Percentiles rank a stretch among this genome's conserved stretches.
Evolutionary conservation across 2,888 invertebrate species (phyloP).

Genomic region (Ophioninae sp.): DNA sequence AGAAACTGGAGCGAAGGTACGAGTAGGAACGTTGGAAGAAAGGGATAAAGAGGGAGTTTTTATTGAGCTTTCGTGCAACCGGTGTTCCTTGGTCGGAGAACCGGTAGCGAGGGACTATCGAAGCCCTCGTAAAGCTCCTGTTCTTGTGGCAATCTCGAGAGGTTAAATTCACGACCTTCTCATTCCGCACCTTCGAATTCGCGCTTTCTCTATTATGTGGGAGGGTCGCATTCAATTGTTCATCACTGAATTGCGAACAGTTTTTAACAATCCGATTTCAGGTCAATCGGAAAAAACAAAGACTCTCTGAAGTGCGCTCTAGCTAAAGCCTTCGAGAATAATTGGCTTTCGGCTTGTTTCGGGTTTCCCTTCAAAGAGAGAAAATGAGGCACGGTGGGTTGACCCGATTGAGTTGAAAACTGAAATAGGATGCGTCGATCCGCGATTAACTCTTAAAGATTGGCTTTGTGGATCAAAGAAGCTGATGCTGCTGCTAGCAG

Average conservation of each 20-base stretch:
- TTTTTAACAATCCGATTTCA: no score
- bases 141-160: conserved; percentile 11
- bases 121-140: conserved; percentile 22
- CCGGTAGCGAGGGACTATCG: conserved; percentile 6
- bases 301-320: not conserved
- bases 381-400: no score
- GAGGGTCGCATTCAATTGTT: not conserved
- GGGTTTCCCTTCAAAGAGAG: no score
- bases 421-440: no score
- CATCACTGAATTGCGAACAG: not conserved
- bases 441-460: no score
- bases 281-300: not conserved
- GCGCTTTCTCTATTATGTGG: not conserved
- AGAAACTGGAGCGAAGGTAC: not conserved
- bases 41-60: conserved; percentile 10
- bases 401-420: no score
- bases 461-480: no score
- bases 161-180: conserved; percentile 27
- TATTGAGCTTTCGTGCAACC: conserved; percentile 47
- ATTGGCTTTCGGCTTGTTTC: no score
- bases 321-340: not conserved
- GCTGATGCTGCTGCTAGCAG: no score
- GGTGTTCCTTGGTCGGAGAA: conserved; percentile 22
- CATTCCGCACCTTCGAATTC: conserved; percentile 5
- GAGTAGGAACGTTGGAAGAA: no score